Evolutionary conservation across 2,888 invertebrate species (phyloP).

Genomic region (Drosophila sordidula): DNA sequence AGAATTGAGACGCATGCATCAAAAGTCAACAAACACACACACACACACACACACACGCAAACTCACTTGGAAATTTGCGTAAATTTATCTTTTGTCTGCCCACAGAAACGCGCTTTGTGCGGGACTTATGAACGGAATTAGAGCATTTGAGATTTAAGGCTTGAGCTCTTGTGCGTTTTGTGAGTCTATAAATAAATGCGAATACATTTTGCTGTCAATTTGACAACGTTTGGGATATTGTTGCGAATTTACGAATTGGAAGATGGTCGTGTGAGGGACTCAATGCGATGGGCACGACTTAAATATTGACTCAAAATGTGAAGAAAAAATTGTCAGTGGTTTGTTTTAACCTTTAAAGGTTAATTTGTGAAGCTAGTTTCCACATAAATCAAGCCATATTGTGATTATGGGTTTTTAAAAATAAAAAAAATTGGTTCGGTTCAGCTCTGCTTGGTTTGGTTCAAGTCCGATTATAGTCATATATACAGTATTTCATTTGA

Average conservation of each 20-base stretch:
- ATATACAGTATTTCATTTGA: too few relatives aligned
- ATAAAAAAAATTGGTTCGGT: too few relatives aligned
- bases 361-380: too few relatives aligned
- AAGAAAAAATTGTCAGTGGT: too few relatives aligned
- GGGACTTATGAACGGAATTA: constrained; percentile 37
- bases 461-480: too few relatives aligned
- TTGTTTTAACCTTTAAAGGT: too few relatives aligned
- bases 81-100: constrained; percentile 72
- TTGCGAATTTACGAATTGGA: constrained; percentile 14
- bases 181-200: constrained; percentile 56
- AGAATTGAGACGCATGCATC: constrained; percentile 58
- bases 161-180: constrained; percentile 42
- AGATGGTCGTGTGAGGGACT: not conserved
- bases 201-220: constrained; percentile 40
- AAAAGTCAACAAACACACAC: constrained; percentile 33
- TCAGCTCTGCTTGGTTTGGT: too few relatives aligned
- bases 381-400: too few relatives aligned
- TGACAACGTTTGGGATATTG: constrained; percentile 17
- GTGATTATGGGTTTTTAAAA: too few relatives aligned
- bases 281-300: not conserved
- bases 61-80: constrained; percentile 30
- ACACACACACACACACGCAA: constrained; percentile 7
- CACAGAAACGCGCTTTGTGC: constrained; percentile 18
- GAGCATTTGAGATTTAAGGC: constrained; percentile 55
- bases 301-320: too few relatives aligned